Evolutionary conservation across 2,888 invertebrate genomes (phyloP).

Genomic region (Anarsia innoxiella): DNA sequence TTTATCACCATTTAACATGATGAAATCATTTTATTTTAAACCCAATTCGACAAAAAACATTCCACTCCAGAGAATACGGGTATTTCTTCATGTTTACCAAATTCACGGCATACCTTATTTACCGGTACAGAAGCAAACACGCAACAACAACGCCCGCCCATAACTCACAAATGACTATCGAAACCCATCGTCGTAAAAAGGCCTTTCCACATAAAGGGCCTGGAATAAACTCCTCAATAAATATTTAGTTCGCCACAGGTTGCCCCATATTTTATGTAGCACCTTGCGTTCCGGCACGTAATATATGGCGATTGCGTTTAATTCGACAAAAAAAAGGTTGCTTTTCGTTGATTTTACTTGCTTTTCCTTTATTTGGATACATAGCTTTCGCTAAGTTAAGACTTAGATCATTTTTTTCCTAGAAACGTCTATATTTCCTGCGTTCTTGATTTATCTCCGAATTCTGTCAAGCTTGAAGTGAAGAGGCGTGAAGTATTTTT

Average conservation of each 20-base stretch:
- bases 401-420: constrained; percentile 1
- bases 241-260: constrained; percentile 32
- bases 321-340: constrained; percentile 28
- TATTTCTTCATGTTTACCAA: no score
- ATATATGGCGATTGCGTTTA: constrained; percentile 35
- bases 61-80: no score
- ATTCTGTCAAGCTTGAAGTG: no score
- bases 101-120: no score
- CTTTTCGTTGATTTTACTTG: no score
- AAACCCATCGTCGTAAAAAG: constrained; percentile 21
- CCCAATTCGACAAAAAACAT: no score
- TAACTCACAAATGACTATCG: constrained; percentile 12
- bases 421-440: not conserved
- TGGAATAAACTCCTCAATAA: constrained; percentile 33
- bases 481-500: no score
- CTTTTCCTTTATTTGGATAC: constrained; percentile 25
- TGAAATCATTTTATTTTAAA: no score
- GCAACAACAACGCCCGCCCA: constrained; percentile 1
- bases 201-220: constrained; percentile 24
- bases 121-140: no score
- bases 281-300: constrained; percentile 17
- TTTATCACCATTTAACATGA: no score
- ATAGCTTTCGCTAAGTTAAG: constrained; percentile 18
- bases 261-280: constrained; percentile 25
- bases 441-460: no score